Base-by-base conservation (phyloP, 1,140 invertebrate genomes). In the Caerostris darwini region DNA sequence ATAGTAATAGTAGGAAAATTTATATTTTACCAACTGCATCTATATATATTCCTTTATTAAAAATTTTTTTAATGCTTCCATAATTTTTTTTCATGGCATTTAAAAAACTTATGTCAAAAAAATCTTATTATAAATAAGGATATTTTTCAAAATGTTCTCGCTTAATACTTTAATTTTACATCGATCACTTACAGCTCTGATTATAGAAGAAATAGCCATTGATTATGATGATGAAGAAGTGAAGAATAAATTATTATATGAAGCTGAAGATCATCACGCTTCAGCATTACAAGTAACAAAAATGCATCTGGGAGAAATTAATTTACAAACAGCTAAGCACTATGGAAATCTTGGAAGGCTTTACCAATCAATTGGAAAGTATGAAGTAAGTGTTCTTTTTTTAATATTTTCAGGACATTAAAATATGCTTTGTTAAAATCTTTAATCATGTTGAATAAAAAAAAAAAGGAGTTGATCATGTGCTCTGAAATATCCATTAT, bases 251-350 rank as follows among this genome's bases (percentile, higher is more conserved):
- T 94, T 96, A 2, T 90, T 95, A 19, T 87, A 95, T 50, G 97
- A 98, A 96, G 98, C 98, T 0, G 98, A 99, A 95, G 96, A 97
- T 81, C 96, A 99, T 19, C 98, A 99, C 96, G 97, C 97, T 86
- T 97, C 97, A 87, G 98, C 98, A 10, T 96, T 99, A 50, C 96
- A 97, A 57, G 96, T 99, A 91, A 97, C 98, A 3, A 97, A 97
- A 95, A 97, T 97, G 95, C 97, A 97, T 1, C 99, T 99, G 96
- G 98, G 98, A 5, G 98, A 99, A 96, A 97, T 97, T 95, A 99
- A 99, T 96, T 98, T 99, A 10, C 98, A 99, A 96, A 99, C 98
- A 6, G 98, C 98, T 5, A 99, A 99, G 95, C 98, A 99, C 96
- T 99, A 99, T 96, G 98, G 98, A 3, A 99, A 99, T 96, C 96